Base-by-base conservation (phyloP, 2,888 invertebrate species). In the Melangyna quadrimaculata region DNA sequence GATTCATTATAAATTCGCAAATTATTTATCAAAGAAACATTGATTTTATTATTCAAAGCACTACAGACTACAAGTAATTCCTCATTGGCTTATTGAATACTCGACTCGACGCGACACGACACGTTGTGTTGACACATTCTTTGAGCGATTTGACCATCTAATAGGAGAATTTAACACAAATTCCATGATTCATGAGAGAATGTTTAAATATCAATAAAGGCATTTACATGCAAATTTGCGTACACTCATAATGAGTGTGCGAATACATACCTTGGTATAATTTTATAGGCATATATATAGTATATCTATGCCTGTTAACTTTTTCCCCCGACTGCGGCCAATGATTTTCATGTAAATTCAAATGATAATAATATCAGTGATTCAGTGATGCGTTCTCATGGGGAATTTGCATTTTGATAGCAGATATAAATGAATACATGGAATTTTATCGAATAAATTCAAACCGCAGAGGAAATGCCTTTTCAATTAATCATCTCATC, bases 401-500 rank as follows among this genome's bases (percentile, higher is more conserved):
- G 82, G 29, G 45, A 82, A 69, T 82, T 82, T 73, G 72, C 78
- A 78, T 78, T 72, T 59, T 37, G 51, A 70, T 43, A 35, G 48
- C 17, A 22, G 24, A 7, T 24, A 37, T 14, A 29, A 9, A 24
- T 7, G 17, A 24, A 51, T 40, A 29, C 32, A 17, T 55, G 70
- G 40, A 40, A 77, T 40, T 70, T 48, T 17, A 35, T 48, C 17
- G 17, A 35, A 57, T 65, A 19, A 59, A 57, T 27, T 12, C 0
- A 24, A 65, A 51, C 78, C 24, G 0, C 24, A 51, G 14, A 27
- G 51, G 51, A 51, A 57, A 37, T 65, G 32, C 12, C 57, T 63
- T 53, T 27, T 45, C 24, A 69, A 74, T 79, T 74, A 79, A 61
- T 63, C 32, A 57, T 61, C n/a, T n/a, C 75, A 40, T 74, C 75